Evolutionary conservation across 2,888 invertebrate species (phyloP).

Genomic region (Andrena chrysosceles): DNA sequence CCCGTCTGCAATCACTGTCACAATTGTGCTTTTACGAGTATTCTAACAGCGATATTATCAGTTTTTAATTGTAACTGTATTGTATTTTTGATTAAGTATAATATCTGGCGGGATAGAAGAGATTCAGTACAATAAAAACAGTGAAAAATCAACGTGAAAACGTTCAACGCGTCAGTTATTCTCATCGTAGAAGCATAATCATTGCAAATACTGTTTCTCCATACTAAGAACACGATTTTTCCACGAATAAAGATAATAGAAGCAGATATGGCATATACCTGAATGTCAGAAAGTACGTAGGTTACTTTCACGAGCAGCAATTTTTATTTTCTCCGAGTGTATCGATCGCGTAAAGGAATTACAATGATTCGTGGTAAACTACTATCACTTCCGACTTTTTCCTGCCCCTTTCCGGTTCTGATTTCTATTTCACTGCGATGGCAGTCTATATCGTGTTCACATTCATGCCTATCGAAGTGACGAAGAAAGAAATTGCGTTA

Average conservation of each 20-base stretch:
- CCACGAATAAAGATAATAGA: not conserved
- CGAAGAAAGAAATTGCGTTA: not conserved
- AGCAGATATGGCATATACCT: not conserved
- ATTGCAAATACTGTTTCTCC: not conserved
- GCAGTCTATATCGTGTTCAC: conserved; percentile 37
- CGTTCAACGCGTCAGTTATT: not conserved
- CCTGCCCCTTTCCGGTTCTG: conserved; percentile 74
- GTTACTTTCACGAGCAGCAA: conserved; percentile 42
- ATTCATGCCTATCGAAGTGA: not conserved
- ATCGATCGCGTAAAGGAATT: conserved; percentile 44
- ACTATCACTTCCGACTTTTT: conserved; percentile 73
- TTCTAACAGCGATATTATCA: not conserved
- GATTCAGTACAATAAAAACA: not conserved
- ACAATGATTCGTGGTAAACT: conserved; percentile 55
- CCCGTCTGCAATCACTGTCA: not conserved
- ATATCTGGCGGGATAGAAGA: not conserved
- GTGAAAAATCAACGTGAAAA: not conserved
- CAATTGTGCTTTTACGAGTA: not conserved
- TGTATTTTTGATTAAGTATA: not conserved
- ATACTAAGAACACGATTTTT: not conserved
- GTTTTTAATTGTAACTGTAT: not conserved
- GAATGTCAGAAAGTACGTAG: not conserved
- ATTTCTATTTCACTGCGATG: conserved; percentile 76
- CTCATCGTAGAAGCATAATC: not conserved
- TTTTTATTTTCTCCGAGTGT: conserved; percentile 24